Percentiles rank a stretch among this genome's conserved stretches.
These are phyloP conservation scores for Caenorhabditis japonica DNA, from an alignment of 2,888 invertebrate genomes.

Conservation along the genomic window DNA sequence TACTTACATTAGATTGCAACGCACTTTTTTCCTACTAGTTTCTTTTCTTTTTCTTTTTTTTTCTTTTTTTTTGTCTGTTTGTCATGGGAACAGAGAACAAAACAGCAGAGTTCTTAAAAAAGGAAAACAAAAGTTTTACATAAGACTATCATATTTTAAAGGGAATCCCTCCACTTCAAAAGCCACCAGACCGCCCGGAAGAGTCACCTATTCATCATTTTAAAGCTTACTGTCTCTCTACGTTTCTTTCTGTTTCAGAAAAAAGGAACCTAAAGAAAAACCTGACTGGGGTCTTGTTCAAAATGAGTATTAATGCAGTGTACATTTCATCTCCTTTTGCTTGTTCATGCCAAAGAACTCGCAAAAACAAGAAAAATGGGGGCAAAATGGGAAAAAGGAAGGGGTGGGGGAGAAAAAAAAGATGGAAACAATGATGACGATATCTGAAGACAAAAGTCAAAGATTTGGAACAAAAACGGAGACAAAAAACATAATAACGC, in stretches of 20 bases:
- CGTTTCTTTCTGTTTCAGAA: conserved; percentile 18
- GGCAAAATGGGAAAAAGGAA: not conserved
- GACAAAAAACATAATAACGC: too few relatives aligned
- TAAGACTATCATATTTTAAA: not conserved
- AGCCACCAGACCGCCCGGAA: conserved; percentile 8
- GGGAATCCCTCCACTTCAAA: conserved; percentile 4
- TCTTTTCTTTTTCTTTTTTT: conserved; percentile 11
- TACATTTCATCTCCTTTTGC: conserved; percentile 23
- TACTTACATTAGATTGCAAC: not conserved
- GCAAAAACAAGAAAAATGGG: conserved; percentile 12
- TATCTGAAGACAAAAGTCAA: not conserved
- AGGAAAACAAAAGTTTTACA: too few relatives aligned
- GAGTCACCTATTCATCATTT: conserved; percentile 20
- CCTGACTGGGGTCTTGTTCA: not conserved
- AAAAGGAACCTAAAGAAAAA: conserved; percentile 15
- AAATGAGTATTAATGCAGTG: conserved; percentile 45
- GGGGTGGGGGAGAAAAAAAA: not conserved
- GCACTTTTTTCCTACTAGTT: conserved; percentile 1
- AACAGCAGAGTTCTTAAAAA: too few relatives aligned
- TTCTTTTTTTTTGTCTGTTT: not conserved
- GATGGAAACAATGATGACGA: not conserved
- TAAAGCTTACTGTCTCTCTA: too few relatives aligned
- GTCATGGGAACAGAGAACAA: not conserved
- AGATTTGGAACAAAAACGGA: not conserved
- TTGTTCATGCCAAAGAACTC: conserved; percentile 36